These are phyloP conservation scores for Aplysia californica DNA, from an alignment of 1,140 invertebrate species.

Conservation along the genomic window DNA sequence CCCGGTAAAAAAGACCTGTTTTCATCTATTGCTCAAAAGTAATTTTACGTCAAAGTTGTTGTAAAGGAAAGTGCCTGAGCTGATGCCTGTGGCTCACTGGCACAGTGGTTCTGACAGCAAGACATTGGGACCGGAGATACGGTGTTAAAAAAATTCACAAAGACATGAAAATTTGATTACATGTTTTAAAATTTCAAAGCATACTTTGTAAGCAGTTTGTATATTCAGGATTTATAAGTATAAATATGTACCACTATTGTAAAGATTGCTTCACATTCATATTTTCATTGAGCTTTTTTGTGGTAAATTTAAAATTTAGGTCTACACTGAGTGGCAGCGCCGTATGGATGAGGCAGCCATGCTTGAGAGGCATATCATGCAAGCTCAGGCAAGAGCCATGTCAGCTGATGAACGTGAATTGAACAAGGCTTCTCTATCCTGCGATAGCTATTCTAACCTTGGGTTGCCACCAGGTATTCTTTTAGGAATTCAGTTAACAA, in stretches of 20 bases:
- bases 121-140: not conserved
- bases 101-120: not conserved
- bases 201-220: not conserved
- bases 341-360: slow-evolving; percentile 64
- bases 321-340: slow-evolving; percentile 59
- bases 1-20: too few relatives aligned
- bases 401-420: slow-evolving; percentile 65
- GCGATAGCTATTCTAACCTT: slow-evolving; percentile 52
- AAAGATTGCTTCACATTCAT: not conserved
- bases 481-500: too few relatives aligned
- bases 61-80: too few relatives aligned
- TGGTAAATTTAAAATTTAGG: slow-evolving; percentile 30
- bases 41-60: too few relatives aligned
- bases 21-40: too few relatives aligned
- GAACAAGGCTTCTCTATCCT: slow-evolving; percentile 47
- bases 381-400: slow-evolving; percentile 66
- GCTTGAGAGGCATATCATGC: slow-evolving; percentile 67
- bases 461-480: slow-evolving; percentile 64
- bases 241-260: not conserved
- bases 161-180: not conserved
- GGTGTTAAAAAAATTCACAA: not conserved
- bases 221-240: not conserved
- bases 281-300: not conserved
- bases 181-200: not conserved
- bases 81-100: too few relatives aligned